These are phyloP conservation scores for Galerucella pusilla DNA, from an alignment of 2,888 invertebrate genomes.

Conservation along the genomic window DNA sequence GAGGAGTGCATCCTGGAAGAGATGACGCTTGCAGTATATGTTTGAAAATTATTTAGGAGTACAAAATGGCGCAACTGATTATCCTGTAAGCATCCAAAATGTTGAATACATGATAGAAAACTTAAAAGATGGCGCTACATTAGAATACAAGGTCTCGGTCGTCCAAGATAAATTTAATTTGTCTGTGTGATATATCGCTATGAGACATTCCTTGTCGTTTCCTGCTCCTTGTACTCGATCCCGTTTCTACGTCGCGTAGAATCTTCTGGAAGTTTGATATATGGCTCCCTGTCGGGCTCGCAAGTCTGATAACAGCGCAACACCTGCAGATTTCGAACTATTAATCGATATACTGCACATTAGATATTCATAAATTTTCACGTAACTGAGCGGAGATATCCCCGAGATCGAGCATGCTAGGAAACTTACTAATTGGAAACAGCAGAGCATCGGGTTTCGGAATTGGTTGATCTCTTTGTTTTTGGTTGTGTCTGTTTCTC, in stretches of 20 bases:
- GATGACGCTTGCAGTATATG: too few species aligned
- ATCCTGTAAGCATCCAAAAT: not conserved
- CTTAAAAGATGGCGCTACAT: constrained; percentile 31
- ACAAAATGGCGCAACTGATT: not conserved
- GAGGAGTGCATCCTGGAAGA: too few species aligned
- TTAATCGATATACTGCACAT: constrained; percentile 57
- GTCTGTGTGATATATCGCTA: constrained; percentile 69
- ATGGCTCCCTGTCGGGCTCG: constrained; percentile 62
- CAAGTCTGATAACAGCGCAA: constrained; percentile 52
- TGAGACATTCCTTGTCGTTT: constrained; percentile 52
- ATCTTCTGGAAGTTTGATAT: constrained; percentile 61
- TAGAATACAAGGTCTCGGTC: constrained; percentile 41
- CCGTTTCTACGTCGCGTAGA: constrained; percentile 60
- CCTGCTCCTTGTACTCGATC: constrained; percentile 49
- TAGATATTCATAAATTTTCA: constrained; percentile 60
- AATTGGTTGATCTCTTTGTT: constrained; percentile 26
- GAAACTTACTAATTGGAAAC: constrained; percentile 39
- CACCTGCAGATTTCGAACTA: constrained; percentile 47
- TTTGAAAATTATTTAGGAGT: too few species aligned
- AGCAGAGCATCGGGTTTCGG: constrained; percentile 17
- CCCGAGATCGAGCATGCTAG: constrained; percentile 16
- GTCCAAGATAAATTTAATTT: constrained; percentile 70
- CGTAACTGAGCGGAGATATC: constrained; percentile 17
- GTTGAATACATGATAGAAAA: not conserved
- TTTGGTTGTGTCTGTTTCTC: not conserved